Evolutionary conservation across 2,113 vertebrate species (phyloP).

Genomic region (Calypte anna): DNA sequence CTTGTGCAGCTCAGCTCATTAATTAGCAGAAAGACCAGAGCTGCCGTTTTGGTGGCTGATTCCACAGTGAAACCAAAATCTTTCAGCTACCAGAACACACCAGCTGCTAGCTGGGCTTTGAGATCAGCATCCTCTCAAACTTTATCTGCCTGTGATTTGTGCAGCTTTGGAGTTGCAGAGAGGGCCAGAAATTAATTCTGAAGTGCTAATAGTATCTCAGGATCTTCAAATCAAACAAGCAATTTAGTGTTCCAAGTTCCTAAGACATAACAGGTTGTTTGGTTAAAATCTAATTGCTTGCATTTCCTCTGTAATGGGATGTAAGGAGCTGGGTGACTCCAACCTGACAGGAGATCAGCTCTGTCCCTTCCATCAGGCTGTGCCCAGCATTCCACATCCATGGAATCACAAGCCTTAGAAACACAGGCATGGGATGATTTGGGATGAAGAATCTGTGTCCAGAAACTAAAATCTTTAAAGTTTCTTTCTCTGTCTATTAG

Average conservation of each 20-base stretch:
- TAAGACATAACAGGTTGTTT: background rate
- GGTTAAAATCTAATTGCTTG: background rate
- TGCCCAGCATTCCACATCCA: background rate
- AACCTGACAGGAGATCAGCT: fast-evolving
- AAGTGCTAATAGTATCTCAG: background rate
- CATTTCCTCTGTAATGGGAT: background rate
- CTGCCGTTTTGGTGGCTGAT: background rate
- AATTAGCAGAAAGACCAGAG: background rate
- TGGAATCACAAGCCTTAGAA: background rate
- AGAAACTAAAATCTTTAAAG: background rate
- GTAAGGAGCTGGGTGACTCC: background rate
- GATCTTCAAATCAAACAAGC: background rate
- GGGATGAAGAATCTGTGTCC: background rate
- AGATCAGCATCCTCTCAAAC: background rate
- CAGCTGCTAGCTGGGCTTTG: slow-evolving; percentile 15
- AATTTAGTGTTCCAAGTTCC: background rate
- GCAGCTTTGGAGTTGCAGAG: background rate
- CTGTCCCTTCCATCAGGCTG: fast-evolving
- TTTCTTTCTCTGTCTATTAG: background rate
- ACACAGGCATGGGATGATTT: background rate
- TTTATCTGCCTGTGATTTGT: fast-evolving
- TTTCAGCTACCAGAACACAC: background rate
- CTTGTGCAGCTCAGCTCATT: background rate
- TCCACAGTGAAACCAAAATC: background rate
- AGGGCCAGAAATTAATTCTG: background rate